phyloP scores from a whole-genome alignment of 2,113 vertebrate genomes.

The Amia ocellicauda region DNA sequence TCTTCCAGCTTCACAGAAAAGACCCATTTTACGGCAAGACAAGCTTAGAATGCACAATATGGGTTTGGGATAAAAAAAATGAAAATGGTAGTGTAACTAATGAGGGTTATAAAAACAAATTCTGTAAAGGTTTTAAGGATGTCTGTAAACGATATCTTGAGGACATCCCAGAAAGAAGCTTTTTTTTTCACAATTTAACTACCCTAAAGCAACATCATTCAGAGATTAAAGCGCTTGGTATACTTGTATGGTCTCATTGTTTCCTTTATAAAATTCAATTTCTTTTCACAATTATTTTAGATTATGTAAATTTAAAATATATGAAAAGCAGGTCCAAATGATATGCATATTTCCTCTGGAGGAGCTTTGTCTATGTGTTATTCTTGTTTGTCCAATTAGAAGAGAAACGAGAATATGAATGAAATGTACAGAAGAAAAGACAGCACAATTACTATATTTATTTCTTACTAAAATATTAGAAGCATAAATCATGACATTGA shows the following conservation, averaged over 20 bases:
- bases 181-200: slow-evolving; percentile 7
- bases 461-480: too few species aligned
- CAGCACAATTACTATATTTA: too few species aligned
- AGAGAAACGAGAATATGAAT: neutral
- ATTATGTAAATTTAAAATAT: slow-evolving; percentile 31
- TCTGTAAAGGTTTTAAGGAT: neutral
- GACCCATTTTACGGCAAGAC: neutral
- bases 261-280: slow-evolving; percentile 18
- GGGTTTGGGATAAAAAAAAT: neutral
- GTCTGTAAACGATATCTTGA: slow-evolving; percentile 14
- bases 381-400: neutral
- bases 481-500: too few species aligned
- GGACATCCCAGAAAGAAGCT: neutral
- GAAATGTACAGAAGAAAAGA: too few species aligned
- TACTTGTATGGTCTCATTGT: neutral
- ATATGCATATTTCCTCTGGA: slow-evolving; percentile 23
- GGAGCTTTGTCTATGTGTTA: neutral
- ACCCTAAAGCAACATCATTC: slow-evolving; percentile 3
- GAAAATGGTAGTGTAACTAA: slow-evolving; percentile 8
- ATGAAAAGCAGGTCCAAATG: slow-evolving; percentile 34
- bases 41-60: neutral
- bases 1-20: too few species aligned
- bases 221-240: too few species aligned
- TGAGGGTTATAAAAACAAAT: slow-evolving; percentile 6
- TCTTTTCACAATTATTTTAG: slow-evolving; percentile 26